Percentiles rank a stretch among this genome's conserved stretches.
These are phyloP conservation scores for Pomatostomus ruficeps DNA, from an alignment of 2,113 vertebrate genomes.

Conservation along the genomic window DNA sequence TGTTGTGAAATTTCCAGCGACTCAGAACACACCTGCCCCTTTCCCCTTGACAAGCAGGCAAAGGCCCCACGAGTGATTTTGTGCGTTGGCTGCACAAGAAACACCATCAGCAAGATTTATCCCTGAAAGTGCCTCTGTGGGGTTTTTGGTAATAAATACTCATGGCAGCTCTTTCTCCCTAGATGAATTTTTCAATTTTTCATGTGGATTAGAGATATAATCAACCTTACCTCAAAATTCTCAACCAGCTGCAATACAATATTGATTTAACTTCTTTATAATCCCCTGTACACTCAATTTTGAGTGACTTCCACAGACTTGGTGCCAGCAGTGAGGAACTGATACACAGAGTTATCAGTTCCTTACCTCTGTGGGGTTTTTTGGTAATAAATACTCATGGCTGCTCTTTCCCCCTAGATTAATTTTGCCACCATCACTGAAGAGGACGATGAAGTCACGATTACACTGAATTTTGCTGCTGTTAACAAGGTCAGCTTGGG, in stretches of 20 bases:
- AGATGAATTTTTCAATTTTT: not conserved
- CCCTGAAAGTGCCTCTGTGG: not conserved
- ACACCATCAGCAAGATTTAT: not conserved
- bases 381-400: not conserved
- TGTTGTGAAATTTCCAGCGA: not conserved
- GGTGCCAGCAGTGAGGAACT: not conserved
- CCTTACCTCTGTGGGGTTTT: not conserved
- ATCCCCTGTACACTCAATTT: not conserved
- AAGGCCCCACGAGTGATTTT: not conserved
- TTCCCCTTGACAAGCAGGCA: not conserved
- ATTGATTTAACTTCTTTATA: not conserved
- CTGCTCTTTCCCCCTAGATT: slow-evolving; percentile 73
- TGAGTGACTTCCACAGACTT: not conserved
- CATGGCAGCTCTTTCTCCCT: too few relatives aligned
- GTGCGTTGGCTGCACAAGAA: not conserved
- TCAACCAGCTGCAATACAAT: not conserved
- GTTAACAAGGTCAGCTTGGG: slow-evolving; percentile 68
- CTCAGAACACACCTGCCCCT: not conserved
- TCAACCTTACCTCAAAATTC: not conserved
- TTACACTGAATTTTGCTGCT: slow-evolving; percentile 81
- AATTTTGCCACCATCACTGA: slow-evolving; percentile 83
- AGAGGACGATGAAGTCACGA: slow-evolving; percentile 78
- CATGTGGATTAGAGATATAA: not conserved
- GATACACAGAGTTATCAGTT: too few relatives aligned
- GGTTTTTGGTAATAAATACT: too few relatives aligned